These are phyloP conservation scores for Phalera bucephala DNA, from an alignment of 2,888 invertebrate species.

Conservation along the genomic window DNA sequence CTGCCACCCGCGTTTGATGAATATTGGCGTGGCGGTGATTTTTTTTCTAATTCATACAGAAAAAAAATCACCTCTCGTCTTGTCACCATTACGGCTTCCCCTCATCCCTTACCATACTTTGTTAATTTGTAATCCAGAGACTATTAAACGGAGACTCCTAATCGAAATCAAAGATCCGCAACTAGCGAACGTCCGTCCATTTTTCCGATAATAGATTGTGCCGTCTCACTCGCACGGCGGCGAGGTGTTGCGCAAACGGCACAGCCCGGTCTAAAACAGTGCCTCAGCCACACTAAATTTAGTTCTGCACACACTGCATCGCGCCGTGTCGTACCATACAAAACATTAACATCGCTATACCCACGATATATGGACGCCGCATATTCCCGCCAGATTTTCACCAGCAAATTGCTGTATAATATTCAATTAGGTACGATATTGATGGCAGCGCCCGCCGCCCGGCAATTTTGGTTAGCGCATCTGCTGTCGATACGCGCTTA, in stretches of 20 bases:
- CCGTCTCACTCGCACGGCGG: slow-evolving; percentile 50
- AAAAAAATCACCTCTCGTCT: too few species aligned
- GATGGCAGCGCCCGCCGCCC: slow-evolving; percentile 57
- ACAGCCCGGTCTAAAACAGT: slow-evolving; percentile 68
- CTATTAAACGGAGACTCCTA: background rate
- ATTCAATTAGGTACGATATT: slow-evolving; percentile 81
- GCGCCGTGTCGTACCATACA: slow-evolving; percentile 59
- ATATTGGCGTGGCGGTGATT: too few species aligned
- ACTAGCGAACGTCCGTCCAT: slow-evolving; percentile 43
- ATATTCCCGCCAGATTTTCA: slow-evolving; percentile 79
- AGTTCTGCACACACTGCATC: slow-evolving; percentile 77
- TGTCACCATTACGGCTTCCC: too few species aligned
- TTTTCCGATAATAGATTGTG: slow-evolving; percentile 78
- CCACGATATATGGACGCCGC: slow-evolving; percentile 75
- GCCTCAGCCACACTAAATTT: slow-evolving; percentile 61
- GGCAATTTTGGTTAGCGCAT: slow-evolving; percentile 79
- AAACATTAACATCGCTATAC: slow-evolving; percentile 67
- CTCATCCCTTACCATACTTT: too few species aligned
- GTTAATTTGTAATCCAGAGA: too few species aligned
- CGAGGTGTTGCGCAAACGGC: slow-evolving; percentile 70
- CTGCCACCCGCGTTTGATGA: too few species aligned
- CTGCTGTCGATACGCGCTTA: slow-evolving; percentile 59
- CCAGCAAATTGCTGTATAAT: slow-evolving; percentile 80
- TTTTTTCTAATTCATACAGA: too few species aligned
- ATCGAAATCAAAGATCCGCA: slow-evolving; percentile 23